Evolutionary conservation across 2,113 vertebrate species (phyloP), one percentile per base, ranked within the genome.

Genomic region (Alaudala cheleensis): DNA sequence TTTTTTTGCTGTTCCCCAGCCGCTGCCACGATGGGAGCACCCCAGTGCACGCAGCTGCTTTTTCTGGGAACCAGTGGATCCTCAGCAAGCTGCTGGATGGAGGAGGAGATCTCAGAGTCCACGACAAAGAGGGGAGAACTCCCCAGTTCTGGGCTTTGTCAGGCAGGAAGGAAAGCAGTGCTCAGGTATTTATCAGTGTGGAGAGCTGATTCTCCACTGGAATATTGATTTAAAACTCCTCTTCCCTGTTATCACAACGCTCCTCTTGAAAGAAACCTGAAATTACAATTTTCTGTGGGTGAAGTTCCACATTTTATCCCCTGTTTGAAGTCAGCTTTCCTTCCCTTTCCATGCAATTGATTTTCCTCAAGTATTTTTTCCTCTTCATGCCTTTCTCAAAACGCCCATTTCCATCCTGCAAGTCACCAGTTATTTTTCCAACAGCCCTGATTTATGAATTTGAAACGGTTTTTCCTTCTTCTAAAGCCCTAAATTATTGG

Each of bases 21-120:
- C 98, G 98, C 86, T 99, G 98, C 96, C 96, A 96, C 1, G 98
- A 99, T 53, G 96, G 97, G 44, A 99, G 98, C 92, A 99, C 98
- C 17, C 98, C 98, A 0, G 98, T 99, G 33, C 99, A 99, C 0
- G 98, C 98, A 21, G 99, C 98, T 8, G 98, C 98, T 0, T 98
- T 99, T 88, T 99, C 99, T 13, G 98, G 98, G 57, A 98, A 97
- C 50, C 98, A 97, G 40, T 95, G 98, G 93, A 95, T 99, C 79
- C 98, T 99, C 58, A 98, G 98, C 82, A 97, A 90, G 65, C 81
- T 99, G 12, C 73, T 99, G 96, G 98, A 98, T 67, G 98, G 97
- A 20, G 99, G 99, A 11, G 99, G 98, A 65, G 99, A 99, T 69
- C 92, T 99, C 44, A 91, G 98, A 26, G 96, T 98, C 7, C 98